phyloP scores from a whole-genome alignment of 1,140 invertebrate species.

The Grapholita molesta region DNA sequence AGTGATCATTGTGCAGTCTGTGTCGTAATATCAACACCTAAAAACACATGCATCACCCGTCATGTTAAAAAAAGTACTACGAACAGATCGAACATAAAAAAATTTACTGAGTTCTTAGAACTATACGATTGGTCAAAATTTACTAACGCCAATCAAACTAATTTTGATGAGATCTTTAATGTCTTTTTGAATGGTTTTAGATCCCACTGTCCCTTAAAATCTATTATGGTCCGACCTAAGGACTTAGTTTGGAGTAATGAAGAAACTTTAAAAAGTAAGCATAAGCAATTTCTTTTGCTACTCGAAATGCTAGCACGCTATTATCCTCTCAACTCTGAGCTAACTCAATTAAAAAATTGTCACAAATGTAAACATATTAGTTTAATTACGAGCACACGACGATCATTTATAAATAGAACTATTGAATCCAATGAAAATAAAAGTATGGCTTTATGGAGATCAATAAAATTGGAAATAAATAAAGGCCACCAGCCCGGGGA shows the following conservation, averaged over 20 bases:
- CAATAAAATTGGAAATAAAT: neutral
- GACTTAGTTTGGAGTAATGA: neutral
- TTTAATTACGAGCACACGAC: neutral
- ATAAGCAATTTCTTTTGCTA: neutral
- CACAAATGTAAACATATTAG: neutral
- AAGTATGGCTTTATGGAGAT: neutral
- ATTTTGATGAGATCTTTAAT: neutral
- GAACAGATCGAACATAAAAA: neutral
- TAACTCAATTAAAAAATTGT: neutral
- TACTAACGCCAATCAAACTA: too few species aligned
- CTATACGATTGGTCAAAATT: neutral
- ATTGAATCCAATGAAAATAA: neutral
- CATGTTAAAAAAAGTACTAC: neutral
- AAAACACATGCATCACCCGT: neutral
- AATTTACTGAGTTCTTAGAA: neutral
- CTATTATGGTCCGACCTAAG: neutral
- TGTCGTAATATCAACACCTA: neutral
- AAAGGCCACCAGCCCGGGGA: neutral
- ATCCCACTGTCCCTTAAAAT: too few species aligned
- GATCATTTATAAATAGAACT: neutral
- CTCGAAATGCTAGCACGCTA: neutral
- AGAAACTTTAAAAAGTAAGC: neutral
- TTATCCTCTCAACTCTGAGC: neutral
- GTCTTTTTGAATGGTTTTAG: too few species aligned
- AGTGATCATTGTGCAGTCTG: neutral